Evolutionary conservation across 2,797 vertebrate genomes (phyloP).

Genomic region (Orestias chungarensis): DNA sequence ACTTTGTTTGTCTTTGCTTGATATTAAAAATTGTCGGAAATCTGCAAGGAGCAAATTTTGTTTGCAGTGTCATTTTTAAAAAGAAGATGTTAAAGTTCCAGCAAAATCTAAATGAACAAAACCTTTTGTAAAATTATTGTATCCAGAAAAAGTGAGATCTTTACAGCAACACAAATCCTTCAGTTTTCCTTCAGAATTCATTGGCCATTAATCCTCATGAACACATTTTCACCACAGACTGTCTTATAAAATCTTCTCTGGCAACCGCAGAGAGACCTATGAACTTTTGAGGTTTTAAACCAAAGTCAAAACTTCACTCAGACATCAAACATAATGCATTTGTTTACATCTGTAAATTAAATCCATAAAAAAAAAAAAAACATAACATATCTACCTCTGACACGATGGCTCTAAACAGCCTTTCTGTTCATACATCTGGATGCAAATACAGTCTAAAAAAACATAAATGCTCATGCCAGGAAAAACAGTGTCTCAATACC

Average conservation of each 20-base stretch:
- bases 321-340: constrained; percentile 20
- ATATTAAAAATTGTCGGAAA: background rate
- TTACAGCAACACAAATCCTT: constrained; percentile 13
- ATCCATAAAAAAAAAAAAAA: constrained; percentile 25
- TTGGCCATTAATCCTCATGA: constrained; percentile 9
- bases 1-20: background rate
- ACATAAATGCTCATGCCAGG: constrained; percentile 21
- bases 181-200: constrained; percentile 25
- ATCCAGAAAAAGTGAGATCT: constrained; percentile 4
- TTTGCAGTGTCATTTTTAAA: background rate
- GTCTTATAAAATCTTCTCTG: constrained; percentile 1
- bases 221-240: constrained; percentile 14
- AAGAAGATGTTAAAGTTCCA: constrained; percentile 6
- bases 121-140: constrained; percentile 5
- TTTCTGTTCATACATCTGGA: constrained; percentile 19
- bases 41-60: background rate
- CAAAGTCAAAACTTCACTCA: constrained; percentile 11
- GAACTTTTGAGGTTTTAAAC: constrained; percentile 4
- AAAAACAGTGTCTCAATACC: constrained; percentile 1
- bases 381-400: constrained; percentile 17
- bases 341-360: background rate
- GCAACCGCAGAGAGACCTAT: constrained; percentile 11
- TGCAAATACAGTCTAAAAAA: constrained; percentile 14
- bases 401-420: constrained; percentile 26
- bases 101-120: constrained; percentile 4